Evolutionary conservation across 2,888 invertebrate genomes (phyloP), one percentile per base, ranked within the genome.

Genomic region (Drosophila recens): DNA sequence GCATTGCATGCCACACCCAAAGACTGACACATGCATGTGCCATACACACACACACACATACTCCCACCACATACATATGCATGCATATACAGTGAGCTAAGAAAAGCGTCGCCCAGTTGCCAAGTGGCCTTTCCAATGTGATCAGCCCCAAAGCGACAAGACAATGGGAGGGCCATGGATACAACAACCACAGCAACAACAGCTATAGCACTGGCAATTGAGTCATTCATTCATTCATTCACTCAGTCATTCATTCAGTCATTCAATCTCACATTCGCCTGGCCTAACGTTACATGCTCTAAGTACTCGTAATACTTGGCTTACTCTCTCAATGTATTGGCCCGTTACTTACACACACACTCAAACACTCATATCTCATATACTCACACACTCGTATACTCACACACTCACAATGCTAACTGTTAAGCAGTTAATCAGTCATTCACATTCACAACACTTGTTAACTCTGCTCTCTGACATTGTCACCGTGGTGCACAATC

Each of bases 1-100:
- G 89, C 81, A 72, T 69, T 66, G 61, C 75, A 72, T 73, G 63
- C 79, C 74, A 65, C 82, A 81, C 82, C 85, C 87, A 57, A 56
- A 17, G 30, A 23, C 27, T 40, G 40, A 45, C 64, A 20, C 30
- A 57, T 43, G 15, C 43, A 43, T 6, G n/a, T n/a, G n/a, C 38
- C 43, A 45, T 38, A 53, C 58, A 40, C 46, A 42, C 23, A 48
- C 43, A 63, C 48, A 20, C 34, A 38, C 48, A 20, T 42, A 43
- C 42, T 33, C 40, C 17, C 20, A 40, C 51, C 6, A 23, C 36
- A 23, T 34, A 11, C 46, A 8, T 15, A 23, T 3, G 23, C 40
- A 36, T 23, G 42, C 11, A 5, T 33, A n/a, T 17, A 36, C 30
- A 17, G 42, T 30, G 23, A 38, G 46, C 49, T 36, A 46, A 59